These are phyloP conservation scores for Masnerella sp. DNA, from an alignment of 2,888 invertebrate genomes.

Conservation along the genomic window DNA sequence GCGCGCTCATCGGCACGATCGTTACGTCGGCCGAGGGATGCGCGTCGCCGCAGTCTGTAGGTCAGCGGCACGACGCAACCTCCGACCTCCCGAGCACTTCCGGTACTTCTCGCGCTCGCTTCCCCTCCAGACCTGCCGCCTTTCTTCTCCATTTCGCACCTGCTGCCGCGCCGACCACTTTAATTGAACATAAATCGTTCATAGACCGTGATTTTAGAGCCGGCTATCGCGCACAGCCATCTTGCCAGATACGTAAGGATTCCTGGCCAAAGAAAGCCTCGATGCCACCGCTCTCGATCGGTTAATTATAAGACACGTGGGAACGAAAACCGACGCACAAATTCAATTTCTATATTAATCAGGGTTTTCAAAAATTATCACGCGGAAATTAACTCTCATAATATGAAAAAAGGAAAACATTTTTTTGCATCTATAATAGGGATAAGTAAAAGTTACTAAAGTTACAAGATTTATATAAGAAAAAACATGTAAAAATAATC, in stretches of 20 bases:
- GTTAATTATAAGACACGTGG: constrained; percentile 59
- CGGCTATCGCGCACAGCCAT: constrained; percentile 70
- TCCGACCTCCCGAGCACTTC: constrained; percentile 68
- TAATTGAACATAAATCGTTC: constrained; percentile 72
- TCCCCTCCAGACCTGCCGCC: no score
- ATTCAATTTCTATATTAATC: no score
- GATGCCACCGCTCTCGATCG: constrained; percentile 47
- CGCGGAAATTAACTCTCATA: no score
- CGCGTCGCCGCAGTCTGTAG: constrained; percentile 66
- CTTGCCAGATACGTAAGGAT: constrained; percentile 59
- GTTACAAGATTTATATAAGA: no score
- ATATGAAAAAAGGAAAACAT: no score
- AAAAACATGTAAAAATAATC: no score
- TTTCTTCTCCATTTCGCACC: constrained; percentile 65
- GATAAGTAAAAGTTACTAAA: no score
- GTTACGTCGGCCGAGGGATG: constrained; percentile 38
- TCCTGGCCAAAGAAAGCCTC: constrained; percentile 29
- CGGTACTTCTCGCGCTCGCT: constrained; percentile 63
- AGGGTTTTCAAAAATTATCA: no score
- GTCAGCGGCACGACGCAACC: constrained; percentile 71
- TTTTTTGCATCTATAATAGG: no score
- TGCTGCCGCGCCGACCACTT: constrained; percentile 64
- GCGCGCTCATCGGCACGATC: constrained; percentile 53
- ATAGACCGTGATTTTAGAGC: constrained; percentile 66
- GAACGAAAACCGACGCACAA: no score